A percentile compares a stretch with the other conserved stretches of the same genome.
These are phyloP conservation scores for Phyllotreta striolata DNA, from an alignment of 2,888 invertebrate genomes.

Conservation along the genomic window DNA sequence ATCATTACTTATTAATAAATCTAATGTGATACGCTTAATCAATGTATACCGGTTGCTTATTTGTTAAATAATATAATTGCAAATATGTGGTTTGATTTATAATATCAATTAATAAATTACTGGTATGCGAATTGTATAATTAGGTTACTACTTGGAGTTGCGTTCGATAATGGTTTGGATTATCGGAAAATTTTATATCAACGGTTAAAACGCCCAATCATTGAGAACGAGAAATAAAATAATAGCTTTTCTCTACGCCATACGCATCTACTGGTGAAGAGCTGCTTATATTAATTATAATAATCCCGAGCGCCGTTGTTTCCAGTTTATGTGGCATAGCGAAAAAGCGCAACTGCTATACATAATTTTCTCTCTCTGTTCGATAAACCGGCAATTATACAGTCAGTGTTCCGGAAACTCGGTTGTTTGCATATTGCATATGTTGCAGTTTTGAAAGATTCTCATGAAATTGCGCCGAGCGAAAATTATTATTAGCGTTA, in stretches of 20 bases:
- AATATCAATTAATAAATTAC: no score
- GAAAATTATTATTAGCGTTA: slow-evolving; percentile 19
- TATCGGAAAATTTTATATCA: no score
- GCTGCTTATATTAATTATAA: slow-evolving; percentile 30
- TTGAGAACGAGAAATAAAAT: background rate
- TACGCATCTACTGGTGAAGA: slow-evolving; percentile 3
- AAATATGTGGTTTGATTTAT: no score
- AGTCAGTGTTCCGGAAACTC: slow-evolving; percentile 32
- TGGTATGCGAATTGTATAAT: no score
- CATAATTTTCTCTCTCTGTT: slow-evolving; percentile 23
- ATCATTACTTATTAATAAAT: no score
- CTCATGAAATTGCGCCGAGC: slow-evolving; percentile 28
- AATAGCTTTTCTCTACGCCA: background rate
- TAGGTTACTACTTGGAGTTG: no score
- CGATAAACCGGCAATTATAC: slow-evolving; percentile 29
- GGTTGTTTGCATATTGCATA: slow-evolving; percentile 31
- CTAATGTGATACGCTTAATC: no score
- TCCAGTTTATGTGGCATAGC: slow-evolving; percentile 32
- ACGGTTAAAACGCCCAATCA: no score
- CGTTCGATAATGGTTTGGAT: no score
- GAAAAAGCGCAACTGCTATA: slow-evolving; percentile 27
- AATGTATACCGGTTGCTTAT: no score
- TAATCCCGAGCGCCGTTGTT: slow-evolving; percentile 26
- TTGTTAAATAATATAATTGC: no score
- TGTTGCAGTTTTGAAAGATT: slow-evolving; percentile 34